Conservation (phyloP, 2,797 vertebrate species). For the Halcyon badia region DNA sequence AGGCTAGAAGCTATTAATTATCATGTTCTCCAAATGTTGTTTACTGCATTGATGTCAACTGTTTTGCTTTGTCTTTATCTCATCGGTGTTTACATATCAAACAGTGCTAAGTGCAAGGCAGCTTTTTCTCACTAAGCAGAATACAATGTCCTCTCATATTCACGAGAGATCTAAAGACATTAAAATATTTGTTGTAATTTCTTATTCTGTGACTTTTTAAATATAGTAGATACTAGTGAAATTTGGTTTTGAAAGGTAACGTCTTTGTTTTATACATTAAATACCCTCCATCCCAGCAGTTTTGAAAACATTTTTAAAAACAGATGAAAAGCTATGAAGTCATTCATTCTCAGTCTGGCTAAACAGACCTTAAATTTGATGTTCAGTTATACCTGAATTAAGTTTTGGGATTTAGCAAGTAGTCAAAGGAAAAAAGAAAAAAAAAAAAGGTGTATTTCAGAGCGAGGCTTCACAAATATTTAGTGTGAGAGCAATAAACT, state of each 20-base stretch:
- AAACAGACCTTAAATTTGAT: neutral
- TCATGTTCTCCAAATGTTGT: neutral
- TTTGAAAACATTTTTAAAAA: neutral
- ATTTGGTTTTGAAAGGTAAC: neutral
- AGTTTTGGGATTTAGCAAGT: neutral
- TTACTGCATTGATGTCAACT: slow-evolving; percentile 33
- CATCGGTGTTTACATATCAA: slow-evolving; percentile 66
- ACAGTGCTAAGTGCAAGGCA: slow-evolving; percentile 30
- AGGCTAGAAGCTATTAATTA: neutral
- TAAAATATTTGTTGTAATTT: neutral
- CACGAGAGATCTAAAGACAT: slow-evolving; percentile 25
- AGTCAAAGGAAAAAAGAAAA: neutral
- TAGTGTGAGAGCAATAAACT: neutral
- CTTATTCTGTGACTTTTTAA: neutral
- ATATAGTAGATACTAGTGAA: neutral
- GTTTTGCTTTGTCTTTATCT: slow-evolving; percentile 62
- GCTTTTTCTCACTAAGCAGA: slow-evolving; percentile 9
- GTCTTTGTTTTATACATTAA: neutral
- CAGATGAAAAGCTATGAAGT: neutral
- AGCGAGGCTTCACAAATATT: neutral
- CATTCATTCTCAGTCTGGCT: neutral
- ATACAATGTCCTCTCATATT: slow-evolving; percentile 18
- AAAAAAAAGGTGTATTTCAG: rapidly evolving
- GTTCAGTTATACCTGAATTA: neutral
- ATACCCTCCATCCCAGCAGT: neutral